A percentile compares a stretch with the other conserved stretches of the same genome.
These are phyloP conservation scores for Hydraecia micacea DNA, from an alignment of 2,888 invertebrate species.

Conservation along the genomic window DNA sequence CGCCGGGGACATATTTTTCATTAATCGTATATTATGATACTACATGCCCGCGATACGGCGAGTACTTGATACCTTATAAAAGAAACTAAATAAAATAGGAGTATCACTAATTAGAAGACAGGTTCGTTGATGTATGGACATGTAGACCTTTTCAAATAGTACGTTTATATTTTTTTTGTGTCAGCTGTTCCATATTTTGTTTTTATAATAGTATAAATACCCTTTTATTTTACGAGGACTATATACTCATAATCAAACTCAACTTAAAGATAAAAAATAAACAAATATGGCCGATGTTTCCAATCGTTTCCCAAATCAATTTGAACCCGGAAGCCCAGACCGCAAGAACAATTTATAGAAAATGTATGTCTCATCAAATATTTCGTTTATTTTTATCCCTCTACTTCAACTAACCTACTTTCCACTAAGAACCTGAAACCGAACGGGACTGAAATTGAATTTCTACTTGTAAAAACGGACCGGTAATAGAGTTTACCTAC, in stretches of 20 bases:
- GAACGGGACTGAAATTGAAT: conserved; percentile 85
- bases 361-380: conserved; percentile 49
- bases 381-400: conserved; percentile 78
- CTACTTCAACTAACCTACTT: conserved; percentile 82
- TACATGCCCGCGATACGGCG: conserved; percentile 69
- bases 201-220: neutral
- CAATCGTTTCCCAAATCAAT: conserved; percentile 38
- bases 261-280: conserved; percentile 16
- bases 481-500: conserved; percentile 87
- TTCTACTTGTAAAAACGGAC: conserved; percentile 87
- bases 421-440: conserved; percentile 80
- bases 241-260: conserved; percentile 5
- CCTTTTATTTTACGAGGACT: neutral
- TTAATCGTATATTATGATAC: conserved; percentile 83
- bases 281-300: neutral
- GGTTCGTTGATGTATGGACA: conserved; percentile 43
- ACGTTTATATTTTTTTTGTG: conserved; percentile 28
- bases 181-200: conserved; percentile 10
- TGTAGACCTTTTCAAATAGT: conserved; percentile 39
- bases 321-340: conserved; percentile 16
- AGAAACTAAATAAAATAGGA: conserved; percentile 49
- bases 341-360: conserved; percentile 40
- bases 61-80: conserved; percentile 46
- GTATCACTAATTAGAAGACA: conserved; percentile 55
- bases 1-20: conserved; percentile 85